phyloP scores from a whole-genome alignment of 2,113 vertebrate species.

The Smithornis capensis region DNA sequence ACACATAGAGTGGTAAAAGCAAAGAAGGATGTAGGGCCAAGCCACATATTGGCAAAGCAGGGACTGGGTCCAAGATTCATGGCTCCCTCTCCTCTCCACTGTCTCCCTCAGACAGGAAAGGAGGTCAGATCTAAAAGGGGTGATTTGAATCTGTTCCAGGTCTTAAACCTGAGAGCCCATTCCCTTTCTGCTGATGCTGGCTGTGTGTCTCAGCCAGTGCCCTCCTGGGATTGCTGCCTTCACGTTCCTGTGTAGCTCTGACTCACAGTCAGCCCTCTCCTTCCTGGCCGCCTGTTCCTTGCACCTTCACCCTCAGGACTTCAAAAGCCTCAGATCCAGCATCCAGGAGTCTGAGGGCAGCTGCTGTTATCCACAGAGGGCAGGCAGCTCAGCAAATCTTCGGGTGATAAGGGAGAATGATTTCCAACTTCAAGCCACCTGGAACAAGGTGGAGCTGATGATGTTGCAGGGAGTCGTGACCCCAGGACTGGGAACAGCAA shows the following conservation, averaged over 20 bases:
- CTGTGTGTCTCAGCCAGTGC: background rate
- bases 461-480: background rate
- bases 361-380: background rate
- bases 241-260: background rate
- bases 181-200: constrained; percentile 27
- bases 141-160: constrained; percentile 17
- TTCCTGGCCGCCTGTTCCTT: background rate
- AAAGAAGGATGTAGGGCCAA: background rate
- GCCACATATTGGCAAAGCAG: background rate
- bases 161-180: constrained; percentile 4
- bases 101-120: background rate
- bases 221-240: background rate
- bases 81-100: background rate
- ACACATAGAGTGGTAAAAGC: background rate
- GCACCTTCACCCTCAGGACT: background rate
- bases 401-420: background rate
- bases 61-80: background rate
- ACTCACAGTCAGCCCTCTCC: background rate
- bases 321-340: background rate
- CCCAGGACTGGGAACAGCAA: background rate
- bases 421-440: constrained; percentile 5
- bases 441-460: constrained; percentile 18
- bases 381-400: constrained; percentile 21
- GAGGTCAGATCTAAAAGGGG: constrained; percentile 11
- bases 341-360: background rate